A percentile compares a stretch with the other conserved stretches of the same genome.
phyloP scores from a whole-genome alignment of 2,113 vertebrate species.

The Zeus faber region DNA sequence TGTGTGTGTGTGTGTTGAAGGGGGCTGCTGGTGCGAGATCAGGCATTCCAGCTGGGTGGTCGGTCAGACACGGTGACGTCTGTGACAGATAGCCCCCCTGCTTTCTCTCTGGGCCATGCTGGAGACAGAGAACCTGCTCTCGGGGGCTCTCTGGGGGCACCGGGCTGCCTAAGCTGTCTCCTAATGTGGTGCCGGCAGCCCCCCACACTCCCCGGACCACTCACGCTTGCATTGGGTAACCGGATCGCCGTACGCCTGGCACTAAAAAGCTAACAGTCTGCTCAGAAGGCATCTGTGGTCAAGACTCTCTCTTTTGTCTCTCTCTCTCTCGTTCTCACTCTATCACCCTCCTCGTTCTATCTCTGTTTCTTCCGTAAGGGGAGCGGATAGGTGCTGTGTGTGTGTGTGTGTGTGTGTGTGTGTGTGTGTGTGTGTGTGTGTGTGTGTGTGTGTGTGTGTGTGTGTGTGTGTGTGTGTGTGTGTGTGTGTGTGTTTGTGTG shows the following conservation, averaged over 20 bases:
- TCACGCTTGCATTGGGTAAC: conserved; percentile 79
- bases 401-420: neutral
- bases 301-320: conserved; percentile 70
- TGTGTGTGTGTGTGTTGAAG: conserved; percentile 8
- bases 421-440: neutral
- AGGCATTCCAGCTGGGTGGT: conserved; percentile 56
- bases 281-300: conserved; percentile 78
- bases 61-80: conserved; percentile 78
- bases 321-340: conserved; percentile 74
- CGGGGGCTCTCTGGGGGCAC: conserved; percentile 75
- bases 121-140: conserved; percentile 77
- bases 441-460: neutral
- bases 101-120: conserved; percentile 60
- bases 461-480: neutral
- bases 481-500: neutral
- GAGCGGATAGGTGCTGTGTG: neutral
- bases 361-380: neutral
- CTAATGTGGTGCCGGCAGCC: conserved; percentile 72
- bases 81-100: conserved; percentile 71
- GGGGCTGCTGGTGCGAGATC: conserved; percentile 45
- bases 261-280: conserved; percentile 79
- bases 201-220: conserved; percentile 47
- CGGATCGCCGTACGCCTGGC: conserved; percentile 72
- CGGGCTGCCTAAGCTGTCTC: conserved; percentile 69
- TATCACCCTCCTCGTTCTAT: conserved; percentile 47